Evolutionary conservation across 2,888 invertebrate genomes (phyloP), one percentile per base, ranked within the genome.

Genomic region (Syritta pipiens): DNA sequence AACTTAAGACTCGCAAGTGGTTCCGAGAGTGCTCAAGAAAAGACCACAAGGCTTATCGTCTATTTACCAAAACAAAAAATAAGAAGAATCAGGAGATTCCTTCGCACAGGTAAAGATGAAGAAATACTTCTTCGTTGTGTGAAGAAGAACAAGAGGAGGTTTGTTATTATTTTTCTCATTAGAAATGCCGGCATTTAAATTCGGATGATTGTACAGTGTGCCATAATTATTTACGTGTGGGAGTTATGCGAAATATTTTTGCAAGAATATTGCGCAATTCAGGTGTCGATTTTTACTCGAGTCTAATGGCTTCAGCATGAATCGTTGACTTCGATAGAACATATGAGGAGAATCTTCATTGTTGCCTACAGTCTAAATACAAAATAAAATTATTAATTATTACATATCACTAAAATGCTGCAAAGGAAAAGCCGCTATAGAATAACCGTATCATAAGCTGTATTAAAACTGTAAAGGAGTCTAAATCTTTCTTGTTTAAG

Each of bases 11-110:
- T n/a, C n/a, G n/a, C n/a, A n/a, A n/a, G n/a, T n/a, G n/a, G n/a
- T n/a, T n/a, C n/a, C n/a, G n/a, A n/a, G n/a, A n/a, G n/a, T n/a
- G n/a, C n/a, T n/a, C n/a, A n/a, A n/a, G n/a, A n/a, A n/a, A n/a
- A n/a, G n/a, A n/a, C n/a, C n/a, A n/a, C n/a, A n/a, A n/a, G n/a
- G 12, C 32, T 28, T 14, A 28, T 14, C 19, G 17, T 24, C 1
- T 48, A 40, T 49, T 51, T 26, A 24, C 28, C 51, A 74, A 65
- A 75, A 53, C 65, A 74, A 59, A 5, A 65, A 74, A 51, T 51
- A 37, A 57, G 30, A 63, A 48, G 37, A 59, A 67, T 32, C 59
- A 28, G 40, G 12, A 35, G 9, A 22, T 28, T 63, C 22, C 30
- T 24, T 46, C 17, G 5, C 19, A n/a, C 10, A 20, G 53, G 42